These are phyloP conservation scores for Drosophila ficusphila DNA, from an alignment of 1,140 invertebrate species.

Conservation along the genomic window DNA sequence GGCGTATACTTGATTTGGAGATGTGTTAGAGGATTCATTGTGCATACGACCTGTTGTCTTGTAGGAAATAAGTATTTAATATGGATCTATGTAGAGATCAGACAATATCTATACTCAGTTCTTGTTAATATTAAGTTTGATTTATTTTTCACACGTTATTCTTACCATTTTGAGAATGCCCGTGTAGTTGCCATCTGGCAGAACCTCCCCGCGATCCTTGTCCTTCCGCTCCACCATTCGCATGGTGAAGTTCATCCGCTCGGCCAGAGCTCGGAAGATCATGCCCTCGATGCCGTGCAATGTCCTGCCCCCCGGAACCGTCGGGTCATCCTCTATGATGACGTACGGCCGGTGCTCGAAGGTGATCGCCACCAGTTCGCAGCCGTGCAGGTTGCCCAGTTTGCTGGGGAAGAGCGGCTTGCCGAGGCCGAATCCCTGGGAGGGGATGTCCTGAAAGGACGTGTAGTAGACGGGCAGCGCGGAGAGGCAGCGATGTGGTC, in stretches of 20 bases:
- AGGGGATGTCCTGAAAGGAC: slow-evolving; percentile 33
- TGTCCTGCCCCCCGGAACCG: background rate
- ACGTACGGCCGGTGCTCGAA: slow-evolving; percentile 58
- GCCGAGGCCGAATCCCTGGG: slow-evolving; percentile 3
- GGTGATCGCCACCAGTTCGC: slow-evolving; percentile 40
- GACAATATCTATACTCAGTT: too few species aligned
- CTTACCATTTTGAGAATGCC: slow-evolving; percentile 68
- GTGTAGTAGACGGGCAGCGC: slow-evolving; percentile 57
- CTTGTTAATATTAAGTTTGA: background rate
- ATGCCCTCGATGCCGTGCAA: slow-evolving; percentile 68
- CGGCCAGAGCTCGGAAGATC: slow-evolving; percentile 47
- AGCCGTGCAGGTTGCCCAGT: slow-evolving; percentile 57
- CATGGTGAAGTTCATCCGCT: slow-evolving; percentile 69
- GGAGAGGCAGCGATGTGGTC: slow-evolving; percentile 54
- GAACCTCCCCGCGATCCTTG: slow-evolving; percentile 48
- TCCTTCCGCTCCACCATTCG: slow-evolving; percentile 29
- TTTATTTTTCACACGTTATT: background rate
- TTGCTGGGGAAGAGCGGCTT: slow-evolving; percentile 52
- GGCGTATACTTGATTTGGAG: background rate
- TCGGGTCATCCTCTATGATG: slow-evolving; percentile 8
- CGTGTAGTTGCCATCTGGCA: slow-evolving; percentile 64
- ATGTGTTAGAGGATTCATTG: too few species aligned
- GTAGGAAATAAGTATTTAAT: too few species aligned
- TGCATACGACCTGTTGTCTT: background rate
- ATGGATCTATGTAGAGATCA: too few species aligned